Percentiles rank a stretch among this genome's conserved stretches.
phyloP scores from a whole-genome alignment of 2,888 invertebrate genomes.

The Papilio protenor region DNA sequence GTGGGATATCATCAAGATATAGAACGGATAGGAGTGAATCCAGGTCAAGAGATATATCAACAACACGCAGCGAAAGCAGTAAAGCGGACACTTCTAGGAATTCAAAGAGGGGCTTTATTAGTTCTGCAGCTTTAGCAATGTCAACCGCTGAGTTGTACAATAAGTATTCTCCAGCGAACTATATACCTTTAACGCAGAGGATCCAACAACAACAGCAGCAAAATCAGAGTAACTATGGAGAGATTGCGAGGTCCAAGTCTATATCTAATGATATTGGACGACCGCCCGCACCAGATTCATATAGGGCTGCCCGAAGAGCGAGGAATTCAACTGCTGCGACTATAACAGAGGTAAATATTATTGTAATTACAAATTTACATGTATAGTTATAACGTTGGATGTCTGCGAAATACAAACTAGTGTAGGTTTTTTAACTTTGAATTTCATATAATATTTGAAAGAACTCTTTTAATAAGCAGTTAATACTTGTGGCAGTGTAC shows the following conservation, averaged over 20 bases:
- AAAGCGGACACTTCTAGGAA: conserved; percentile 73
- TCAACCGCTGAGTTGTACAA: conserved; percentile 88
- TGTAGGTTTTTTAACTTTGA: not conserved
- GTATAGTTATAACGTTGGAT: conserved; percentile 51
- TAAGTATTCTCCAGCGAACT: conserved; percentile 90
- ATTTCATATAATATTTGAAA: not conserved
- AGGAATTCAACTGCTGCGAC: conserved; percentile 71
- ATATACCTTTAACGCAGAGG: conserved; percentile 85
- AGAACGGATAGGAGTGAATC: conserved; percentile 81
- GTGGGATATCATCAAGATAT: conserved; percentile 70
- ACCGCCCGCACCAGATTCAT: conserved; percentile 70
- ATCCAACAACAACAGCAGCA: conserved; percentile 64
- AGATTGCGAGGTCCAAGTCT: conserved; percentile 82
- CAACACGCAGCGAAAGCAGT: conserved; percentile 82
- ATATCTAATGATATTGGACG: conserved; percentile 85
- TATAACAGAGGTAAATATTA: conserved; percentile 69
- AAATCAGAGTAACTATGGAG: conserved; percentile 67
- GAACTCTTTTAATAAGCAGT: not conserved
- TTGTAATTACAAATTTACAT: conserved; percentile 23
- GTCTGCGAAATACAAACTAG: conserved; percentile 62
- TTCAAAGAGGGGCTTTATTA: conserved; percentile 75
- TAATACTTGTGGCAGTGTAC: no score
- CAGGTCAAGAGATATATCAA: conserved; percentile 81
- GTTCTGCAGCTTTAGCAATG: conserved; percentile 82
- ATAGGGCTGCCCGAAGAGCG: conserved; percentile 65